Percentiles rank a stretch among this genome's conserved stretches.
Evolutionary conservation across 23 tunicate species (phyloP).

Genomic region (Styela plicata): DNA sequence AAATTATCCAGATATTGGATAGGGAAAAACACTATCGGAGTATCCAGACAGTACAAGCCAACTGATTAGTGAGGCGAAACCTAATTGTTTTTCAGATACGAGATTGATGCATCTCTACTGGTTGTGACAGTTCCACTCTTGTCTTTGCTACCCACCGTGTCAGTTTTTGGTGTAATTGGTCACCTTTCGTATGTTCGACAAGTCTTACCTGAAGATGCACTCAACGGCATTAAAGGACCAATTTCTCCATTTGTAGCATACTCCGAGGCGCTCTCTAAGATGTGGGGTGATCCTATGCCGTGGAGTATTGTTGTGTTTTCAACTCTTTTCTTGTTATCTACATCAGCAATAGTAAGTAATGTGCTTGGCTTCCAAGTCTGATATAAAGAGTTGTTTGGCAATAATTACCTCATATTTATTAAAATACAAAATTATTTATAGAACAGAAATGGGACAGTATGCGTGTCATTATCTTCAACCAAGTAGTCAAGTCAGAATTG

Average conservation of each 20-base stretch:
- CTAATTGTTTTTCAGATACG: constrained; percentile 44
- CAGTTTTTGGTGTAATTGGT: constrained; percentile 70
- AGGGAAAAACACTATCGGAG: too few species aligned
- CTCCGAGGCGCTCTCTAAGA: constrained; percentile 66
- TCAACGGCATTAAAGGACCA: constrained; percentile 54
- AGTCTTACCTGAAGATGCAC: constrained; percentile 20
- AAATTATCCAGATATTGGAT: too few species aligned
- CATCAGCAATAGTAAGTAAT: constrained; percentile 64
- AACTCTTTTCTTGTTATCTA: constrained; percentile 59
- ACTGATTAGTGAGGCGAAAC: too few species aligned
- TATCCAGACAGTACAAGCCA: too few species aligned
- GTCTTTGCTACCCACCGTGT: constrained; percentile 43
- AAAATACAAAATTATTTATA: too few species aligned
- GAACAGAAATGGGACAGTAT: too few species aligned
- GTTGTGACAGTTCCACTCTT: constrained; percentile 58
- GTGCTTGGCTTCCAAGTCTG: background rate
- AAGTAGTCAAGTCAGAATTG: too few species aligned
- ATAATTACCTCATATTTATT: too few species aligned
- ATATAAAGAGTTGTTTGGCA: too few species aligned
- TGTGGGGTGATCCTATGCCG: constrained; percentile 88
- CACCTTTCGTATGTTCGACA: constrained; percentile 28
- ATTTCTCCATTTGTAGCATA: constrained; percentile 56
- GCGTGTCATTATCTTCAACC: too few species aligned
- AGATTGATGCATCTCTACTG: constrained; percentile 69
- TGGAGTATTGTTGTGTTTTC: constrained; percentile 74